Evolutionary conservation across 2,888 invertebrate species (phyloP), one percentile per base, ranked within the genome.

Genomic region (Diadegma fenestrale): DNA sequence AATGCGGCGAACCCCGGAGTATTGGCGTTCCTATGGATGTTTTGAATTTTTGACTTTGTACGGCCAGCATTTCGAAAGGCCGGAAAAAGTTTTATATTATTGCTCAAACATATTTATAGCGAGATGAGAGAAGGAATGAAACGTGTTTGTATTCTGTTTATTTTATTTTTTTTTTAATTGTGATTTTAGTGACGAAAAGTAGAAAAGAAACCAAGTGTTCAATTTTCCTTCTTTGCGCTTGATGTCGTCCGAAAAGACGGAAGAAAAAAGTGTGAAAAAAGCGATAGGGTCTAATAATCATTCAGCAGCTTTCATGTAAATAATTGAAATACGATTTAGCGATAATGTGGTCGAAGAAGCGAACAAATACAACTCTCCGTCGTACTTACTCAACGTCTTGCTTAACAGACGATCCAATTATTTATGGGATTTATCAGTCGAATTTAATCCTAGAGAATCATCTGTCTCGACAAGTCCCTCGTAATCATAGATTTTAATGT

Each of bases 401-500:
- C 77, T 84, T 84, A 80, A 84, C 30, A 58, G 79, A 77, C 84
- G 84, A 72, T 84, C 80, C 80, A 77, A 84, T 84, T 43, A 84
- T 80, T 76, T 80, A 80, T 72, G 0, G 33, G n/a, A 64, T 64
- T 64, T 64, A 33, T 71, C 33, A 30, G 45, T 71, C 33, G 30
- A 85, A 85, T 76, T 54, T 84, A 84, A 84, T 72, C 64, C 72
- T 84, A 26, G 76, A 84, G 71, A 61, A 58, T 63, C 68, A 45
- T 81, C 78, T 81, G 68, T 58, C 71, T 78, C 75, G 85, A 79
- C 51, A 75, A 86, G 84, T 48, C 73, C 72, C 85, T 88, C 80
- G 80, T 86, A 82, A 86, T 86, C 80, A 85, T 88, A 88, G 85
- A 84, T 86, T 78, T 84, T 88, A 88, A 87, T 86, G 86, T 87